Evolutionary conservation across 2,888 invertebrate genomes (phyloP).

Genomic region (Cantharis nigra): DNA sequence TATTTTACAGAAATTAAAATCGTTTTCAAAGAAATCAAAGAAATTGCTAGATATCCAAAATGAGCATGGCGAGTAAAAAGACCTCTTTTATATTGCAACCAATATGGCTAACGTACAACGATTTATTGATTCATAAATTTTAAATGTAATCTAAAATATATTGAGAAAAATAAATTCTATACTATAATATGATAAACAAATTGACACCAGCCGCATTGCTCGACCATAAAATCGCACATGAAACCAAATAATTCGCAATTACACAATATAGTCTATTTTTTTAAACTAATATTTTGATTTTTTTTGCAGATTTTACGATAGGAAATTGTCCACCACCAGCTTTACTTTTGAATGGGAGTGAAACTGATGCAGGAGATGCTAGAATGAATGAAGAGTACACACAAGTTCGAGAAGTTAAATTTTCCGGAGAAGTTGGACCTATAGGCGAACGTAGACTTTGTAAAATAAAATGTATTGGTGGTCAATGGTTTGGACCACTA

Average conservation of each 20-base stretch:
- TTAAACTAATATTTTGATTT: background rate
- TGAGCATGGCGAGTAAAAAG: too few relatives aligned
- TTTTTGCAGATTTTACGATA: constrained; percentile 46
- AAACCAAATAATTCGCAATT: too few relatives aligned
- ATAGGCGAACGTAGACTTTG: constrained; percentile 74
- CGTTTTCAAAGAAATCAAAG: too few relatives aligned
- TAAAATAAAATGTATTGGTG: constrained; percentile 83
- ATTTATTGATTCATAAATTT: background rate
- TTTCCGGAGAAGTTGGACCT: constrained; percentile 77
- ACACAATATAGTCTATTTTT: background rate
- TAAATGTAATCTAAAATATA: background rate
- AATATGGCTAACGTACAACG: background rate
- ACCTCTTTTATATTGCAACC: too few relatives aligned
- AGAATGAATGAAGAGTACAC: constrained; percentile 53
- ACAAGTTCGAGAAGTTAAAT: constrained; percentile 64
- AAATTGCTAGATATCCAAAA: too few relatives aligned
- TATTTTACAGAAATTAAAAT: too few relatives aligned
- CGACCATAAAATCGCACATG: too few relatives aligned
- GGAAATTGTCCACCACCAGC: constrained; percentile 55
- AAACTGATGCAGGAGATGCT: constrained; percentile 50
- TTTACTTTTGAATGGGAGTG: constrained; percentile 55
- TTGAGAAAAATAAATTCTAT: background rate
- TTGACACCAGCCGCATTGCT: background rate
- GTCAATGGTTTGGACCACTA: constrained; percentile 83
- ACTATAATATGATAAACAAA: background rate